Evolutionary conservation across 2,113 vertebrate species (phyloP), one percentile per base, ranked within the genome.

Genomic region (Triplophysa tibetana): DNA sequence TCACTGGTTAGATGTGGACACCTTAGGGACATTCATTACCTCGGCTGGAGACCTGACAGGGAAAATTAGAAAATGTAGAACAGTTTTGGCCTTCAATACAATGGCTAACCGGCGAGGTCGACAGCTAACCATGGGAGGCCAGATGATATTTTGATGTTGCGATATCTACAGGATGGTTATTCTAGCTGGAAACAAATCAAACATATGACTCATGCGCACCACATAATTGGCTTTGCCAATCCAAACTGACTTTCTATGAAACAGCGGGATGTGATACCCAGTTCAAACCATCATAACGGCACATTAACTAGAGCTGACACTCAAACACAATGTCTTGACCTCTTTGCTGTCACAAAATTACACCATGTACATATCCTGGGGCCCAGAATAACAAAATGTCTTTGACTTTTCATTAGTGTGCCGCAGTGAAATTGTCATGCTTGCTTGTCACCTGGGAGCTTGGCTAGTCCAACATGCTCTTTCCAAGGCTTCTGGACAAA

Each of bases 261-360:
- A 73, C 79, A 48, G 24, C 63, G 17, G 75, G 83, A 62, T 10
- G 60, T 17, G 45, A 33, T 64, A 54, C 41, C 60, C 69, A 26
- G 83, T 77, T 80, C 70, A 81, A 72, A 62, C 69, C 68, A 81
- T 78, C 72, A 77, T 81, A 79, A 78, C 52, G 75, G 69, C 60
- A 26, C 83, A 84, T 84, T 84, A 84, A 73, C 83, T 84, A 69
- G 72, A 70, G 75, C 70, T 84, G 83, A 81, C 83, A 78, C 75
- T 58, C 79, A 81, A 68, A 81, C 83, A 84, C 82, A 74, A 50
- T 72, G 64, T 70, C 43, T 62, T 85, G 78, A 85, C 81, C 84
- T 74, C 78, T 75, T 70, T 19, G 61, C 41, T 64, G 81, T 76
- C 52, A 16, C 45, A 63, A 76, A 81, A 83, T 83, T 85, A 79